These are phyloP conservation scores for Hipposideros armiger DNA, from an alignment of 2,113 vertebrate species.

Conservation along the genomic window DNA sequence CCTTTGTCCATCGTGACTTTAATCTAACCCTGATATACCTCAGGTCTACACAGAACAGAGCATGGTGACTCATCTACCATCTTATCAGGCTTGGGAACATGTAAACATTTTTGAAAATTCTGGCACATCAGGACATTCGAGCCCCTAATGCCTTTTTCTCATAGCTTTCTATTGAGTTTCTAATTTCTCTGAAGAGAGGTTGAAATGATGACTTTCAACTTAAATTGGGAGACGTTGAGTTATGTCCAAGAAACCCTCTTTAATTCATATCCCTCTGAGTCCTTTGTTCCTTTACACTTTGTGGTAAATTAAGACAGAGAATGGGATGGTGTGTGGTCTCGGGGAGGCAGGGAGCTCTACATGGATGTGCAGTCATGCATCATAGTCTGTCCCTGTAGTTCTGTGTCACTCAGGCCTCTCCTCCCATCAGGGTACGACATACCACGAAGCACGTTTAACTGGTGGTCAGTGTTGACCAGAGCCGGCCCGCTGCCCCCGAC, in stretches of 20 bases:
- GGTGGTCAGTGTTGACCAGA: rapidly evolving
- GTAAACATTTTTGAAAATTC: not conserved
- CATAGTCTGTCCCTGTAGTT: rapidly evolving
- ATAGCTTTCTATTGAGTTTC: not conserved
- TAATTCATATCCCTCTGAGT: not conserved
- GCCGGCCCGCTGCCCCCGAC: not conserved
- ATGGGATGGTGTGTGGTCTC: rapidly evolving
- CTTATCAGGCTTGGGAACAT: not conserved
- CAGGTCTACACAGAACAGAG: not conserved
- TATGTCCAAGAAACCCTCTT: not conserved
- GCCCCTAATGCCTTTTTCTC: not conserved
- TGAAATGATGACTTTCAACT: not conserved
- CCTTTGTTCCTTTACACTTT: not conserved
- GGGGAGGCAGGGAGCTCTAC: not conserved
- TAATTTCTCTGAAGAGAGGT: conserved; percentile 10
- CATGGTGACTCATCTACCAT: not conserved
- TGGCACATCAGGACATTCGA: not conserved
- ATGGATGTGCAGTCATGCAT: rapidly evolving
- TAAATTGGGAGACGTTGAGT: not conserved
- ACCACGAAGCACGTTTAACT: rapidly evolving
- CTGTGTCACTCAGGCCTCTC: not conserved
- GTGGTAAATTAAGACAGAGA: not conserved
- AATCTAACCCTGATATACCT: conserved; percentile 9
- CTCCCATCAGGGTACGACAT: rapidly evolving
- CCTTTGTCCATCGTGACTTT: conserved; percentile 51